These are phyloP conservation scores for Nannobrachium achirus DNA, from an alignment of 2,113 vertebrate genomes.

Conservation along the genomic window DNA sequence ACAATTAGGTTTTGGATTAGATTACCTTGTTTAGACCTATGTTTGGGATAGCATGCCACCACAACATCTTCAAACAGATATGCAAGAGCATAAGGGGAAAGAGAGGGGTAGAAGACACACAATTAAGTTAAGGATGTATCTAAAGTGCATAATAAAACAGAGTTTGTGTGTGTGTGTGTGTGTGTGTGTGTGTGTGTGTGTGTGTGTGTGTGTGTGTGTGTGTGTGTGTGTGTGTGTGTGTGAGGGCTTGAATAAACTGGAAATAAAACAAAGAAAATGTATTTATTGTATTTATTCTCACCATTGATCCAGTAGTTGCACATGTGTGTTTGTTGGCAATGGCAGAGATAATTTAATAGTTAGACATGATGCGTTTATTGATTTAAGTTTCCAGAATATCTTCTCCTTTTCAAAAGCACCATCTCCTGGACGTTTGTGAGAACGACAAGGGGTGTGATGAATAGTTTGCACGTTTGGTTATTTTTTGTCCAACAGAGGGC, in stretches of 20 bases:
- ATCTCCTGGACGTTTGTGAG: slow-evolving; percentile 28
- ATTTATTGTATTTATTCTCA: too few relatives aligned
- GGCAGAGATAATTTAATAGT: background rate
- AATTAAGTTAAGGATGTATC: too few relatives aligned
- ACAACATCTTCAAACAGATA: background rate
- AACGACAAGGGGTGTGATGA: background rate
- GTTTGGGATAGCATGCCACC: background rate
- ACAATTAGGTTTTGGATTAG: slow-evolving; percentile 41
- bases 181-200: too few relatives aligned
- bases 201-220: too few relatives aligned
- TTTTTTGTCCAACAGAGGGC: slow-evolving; percentile 44
- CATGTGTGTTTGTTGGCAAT: background rate
- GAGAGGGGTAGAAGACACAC: too few relatives aligned
- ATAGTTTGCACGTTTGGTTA: background rate
- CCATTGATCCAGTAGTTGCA: too few relatives aligned
- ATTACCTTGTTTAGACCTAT: slow-evolving; percentile 24
- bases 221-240: too few relatives aligned
- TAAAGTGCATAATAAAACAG: too few relatives aligned
- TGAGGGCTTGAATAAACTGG: too few relatives aligned
- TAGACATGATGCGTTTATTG: background rate
- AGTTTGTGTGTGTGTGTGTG: too few relatives aligned
- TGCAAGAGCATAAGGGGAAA: too few relatives aligned
- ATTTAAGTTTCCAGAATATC: slow-evolving; percentile 53
- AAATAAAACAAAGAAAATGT: too few relatives aligned
- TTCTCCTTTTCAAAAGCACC: slow-evolving; percentile 18